Base-by-base conservation (phyloP, 2,113 vertebrate species). In the Cyrtonyx montezumae region DNA sequence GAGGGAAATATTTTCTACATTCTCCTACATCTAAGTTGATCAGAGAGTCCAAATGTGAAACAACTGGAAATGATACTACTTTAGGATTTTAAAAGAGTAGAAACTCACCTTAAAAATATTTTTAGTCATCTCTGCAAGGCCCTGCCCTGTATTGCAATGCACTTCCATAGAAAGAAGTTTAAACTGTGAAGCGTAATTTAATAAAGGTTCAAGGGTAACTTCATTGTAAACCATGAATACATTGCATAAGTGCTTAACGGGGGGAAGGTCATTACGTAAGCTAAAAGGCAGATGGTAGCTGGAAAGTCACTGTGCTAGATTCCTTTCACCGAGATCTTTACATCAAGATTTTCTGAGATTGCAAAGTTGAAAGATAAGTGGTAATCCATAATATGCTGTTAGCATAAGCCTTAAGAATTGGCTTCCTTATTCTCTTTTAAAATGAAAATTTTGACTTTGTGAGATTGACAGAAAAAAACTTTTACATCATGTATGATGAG, bases 11-110 rank as follows among this genome's bases (percentile, higher is more conserved):
- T 43, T 46, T 86, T 42, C 70, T 25, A 42, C 12, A 4, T 43
- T 88, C 22, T 70, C 21, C 51, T 43, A 25, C 32, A 22, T 9
- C 19, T 34, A 59, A 71, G 32, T 4, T 45, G 67, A 84, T 22
- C 19, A 56, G 30, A 43, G 4, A 78, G 36, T 2, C 26, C 51
- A 36, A 28, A 45, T 3, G 4, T 36, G n/a, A 94, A 78, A 70
- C 22, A 71, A 53, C 0, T 40, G 17, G 25, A 55, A 70, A 37
- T 2, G n/a, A 2, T 20, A 13, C 6, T 18, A 20, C 0, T 37
- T 16, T 23, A 87, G 20, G 30, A 3, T 3, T 55, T 45, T 4
- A 51, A 51, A 46, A 49, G 9, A 56, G 3, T 9, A 63, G 26
- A 61, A 77, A 66, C 42, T n/a, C 18, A 3, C 18, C 43, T 37